phyloP scores from a whole-genome alignment of 2,113 vertebrate species.

The Tyto alba region DNA sequence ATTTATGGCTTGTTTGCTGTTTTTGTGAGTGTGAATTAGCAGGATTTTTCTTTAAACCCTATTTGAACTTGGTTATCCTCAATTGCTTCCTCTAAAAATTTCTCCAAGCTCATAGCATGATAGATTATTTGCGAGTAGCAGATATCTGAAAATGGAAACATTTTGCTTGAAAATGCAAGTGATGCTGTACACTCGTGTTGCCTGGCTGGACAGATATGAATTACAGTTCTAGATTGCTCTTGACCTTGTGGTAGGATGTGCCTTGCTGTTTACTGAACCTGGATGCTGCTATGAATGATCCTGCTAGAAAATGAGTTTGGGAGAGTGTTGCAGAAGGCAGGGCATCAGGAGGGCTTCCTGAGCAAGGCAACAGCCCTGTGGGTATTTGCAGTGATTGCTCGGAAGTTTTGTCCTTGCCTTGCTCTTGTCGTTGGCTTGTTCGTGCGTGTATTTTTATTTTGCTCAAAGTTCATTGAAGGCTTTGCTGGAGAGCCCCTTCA shows the following conservation, averaged over 20 bases:
- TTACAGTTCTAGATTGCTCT: background rate
- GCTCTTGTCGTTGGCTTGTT: background rate
- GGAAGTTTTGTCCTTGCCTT: background rate
- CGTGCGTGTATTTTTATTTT: background rate
- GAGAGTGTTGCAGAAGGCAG: background rate
- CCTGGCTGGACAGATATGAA: background rate
- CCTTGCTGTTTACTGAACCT: background rate
- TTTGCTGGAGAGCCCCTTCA: background rate
- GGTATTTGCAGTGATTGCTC: background rate
- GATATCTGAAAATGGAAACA: background rate
- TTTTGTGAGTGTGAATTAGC: background rate
- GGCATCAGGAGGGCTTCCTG: background rate
- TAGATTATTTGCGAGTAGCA: background rate
- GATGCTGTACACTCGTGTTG: background rate
- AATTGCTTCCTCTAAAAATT: conserved; percentile 9
- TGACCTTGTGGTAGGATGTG: background rate
- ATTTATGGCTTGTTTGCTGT: background rate
- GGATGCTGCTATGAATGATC: background rate
- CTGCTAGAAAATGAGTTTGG: background rate
- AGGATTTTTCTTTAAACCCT: background rate
- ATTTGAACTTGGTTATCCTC: conserved; percentile 15
- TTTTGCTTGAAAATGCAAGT: background rate
- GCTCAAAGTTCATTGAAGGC: background rate
- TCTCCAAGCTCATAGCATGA: background rate
- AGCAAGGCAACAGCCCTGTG: background rate